Conservation (phyloP, 2,888 invertebrate species). For the Heliothis peltigera region DNA sequence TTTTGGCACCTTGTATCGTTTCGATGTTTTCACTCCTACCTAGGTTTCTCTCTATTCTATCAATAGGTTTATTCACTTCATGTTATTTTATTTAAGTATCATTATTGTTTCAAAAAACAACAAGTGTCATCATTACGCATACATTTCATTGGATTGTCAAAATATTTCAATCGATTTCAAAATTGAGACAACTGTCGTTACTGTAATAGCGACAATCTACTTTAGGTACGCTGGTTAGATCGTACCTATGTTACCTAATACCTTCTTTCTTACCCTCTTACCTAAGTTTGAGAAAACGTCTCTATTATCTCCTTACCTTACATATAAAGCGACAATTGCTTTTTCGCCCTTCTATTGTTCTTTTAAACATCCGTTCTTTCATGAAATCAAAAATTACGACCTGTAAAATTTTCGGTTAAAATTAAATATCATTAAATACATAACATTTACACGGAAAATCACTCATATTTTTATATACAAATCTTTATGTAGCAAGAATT, state of each 20-base stretch:
- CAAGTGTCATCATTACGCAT: slow-evolving; percentile 28
- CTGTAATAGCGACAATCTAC: slow-evolving; percentile 3
- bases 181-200: slow-evolving; percentile 3
- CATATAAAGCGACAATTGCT: background rate
- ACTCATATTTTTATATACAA: slow-evolving; percentile 36
- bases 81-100: slow-evolving; percentile 40
- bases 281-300: too few relatives aligned
- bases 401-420: slow-evolving; percentile 33
- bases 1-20: slow-evolving; percentile 59
- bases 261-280: background rate
- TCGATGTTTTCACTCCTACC: slow-evolving; percentile 45
- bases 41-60: slow-evolving; percentile 33
- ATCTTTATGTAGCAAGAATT: slow-evolving; percentile 36
- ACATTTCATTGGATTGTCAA: slow-evolving; percentile 14
- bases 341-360: background rate
- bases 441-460: slow-evolving; percentile 14
- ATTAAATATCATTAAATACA: slow-evolving; percentile 16
- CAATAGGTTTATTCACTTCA: slow-evolving; percentile 32
- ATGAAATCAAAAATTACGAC: slow-evolving; percentile 16
- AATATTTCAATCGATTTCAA: slow-evolving; percentile 10
- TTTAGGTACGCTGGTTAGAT: slow-evolving; percentile 4
- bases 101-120: slow-evolving; percentile 23
- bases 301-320: background rate
- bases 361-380: slow-evolving; percentile 32
- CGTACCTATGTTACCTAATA: too few relatives aligned